These are phyloP conservation scores for Agonopterix alstromeriana DNA, from an alignment of 2,888 invertebrate species.

Conservation along the genomic window DNA sequence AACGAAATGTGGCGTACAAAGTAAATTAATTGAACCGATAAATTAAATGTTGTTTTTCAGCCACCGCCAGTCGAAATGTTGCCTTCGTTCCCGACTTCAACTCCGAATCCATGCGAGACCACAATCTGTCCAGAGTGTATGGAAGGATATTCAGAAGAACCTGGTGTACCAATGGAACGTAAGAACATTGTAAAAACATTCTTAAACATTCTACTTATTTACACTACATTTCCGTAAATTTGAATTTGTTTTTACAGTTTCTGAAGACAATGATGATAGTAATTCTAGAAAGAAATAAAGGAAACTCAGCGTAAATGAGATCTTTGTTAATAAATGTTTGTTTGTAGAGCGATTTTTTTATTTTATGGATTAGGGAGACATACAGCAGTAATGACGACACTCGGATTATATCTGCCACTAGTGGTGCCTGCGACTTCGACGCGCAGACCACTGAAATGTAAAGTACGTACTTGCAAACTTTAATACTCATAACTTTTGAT, in stretches of 20 bases:
- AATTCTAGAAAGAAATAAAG: conserved; percentile 6
- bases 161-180: conserved; percentile 36
- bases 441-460: no score
- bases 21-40: no score
- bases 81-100: conserved; percentile 55
- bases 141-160: conserved; percentile 41
- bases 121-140: conserved; percentile 59
- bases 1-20: not conserved
- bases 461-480: no score
- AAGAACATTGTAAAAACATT: conserved; percentile 9
- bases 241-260: conserved; percentile 12
- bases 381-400: no score
- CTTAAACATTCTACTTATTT: not conserved
- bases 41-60: conserved; percentile 19
- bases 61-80: conserved; percentile 56
- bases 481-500: no score
- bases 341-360: no score
- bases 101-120: conserved; percentile 57
- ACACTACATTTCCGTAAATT: not conserved
- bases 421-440: no score
- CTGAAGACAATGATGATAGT: not conserved
- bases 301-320: no score
- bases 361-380: no score
- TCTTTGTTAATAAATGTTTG: no score
- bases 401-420: no score